Percentiles rank a stretch among this genome's conserved stretches.
phyloP scores from a whole-genome alignment of 2,113 vertebrate genomes.

The Ailurus styani region DNA sequence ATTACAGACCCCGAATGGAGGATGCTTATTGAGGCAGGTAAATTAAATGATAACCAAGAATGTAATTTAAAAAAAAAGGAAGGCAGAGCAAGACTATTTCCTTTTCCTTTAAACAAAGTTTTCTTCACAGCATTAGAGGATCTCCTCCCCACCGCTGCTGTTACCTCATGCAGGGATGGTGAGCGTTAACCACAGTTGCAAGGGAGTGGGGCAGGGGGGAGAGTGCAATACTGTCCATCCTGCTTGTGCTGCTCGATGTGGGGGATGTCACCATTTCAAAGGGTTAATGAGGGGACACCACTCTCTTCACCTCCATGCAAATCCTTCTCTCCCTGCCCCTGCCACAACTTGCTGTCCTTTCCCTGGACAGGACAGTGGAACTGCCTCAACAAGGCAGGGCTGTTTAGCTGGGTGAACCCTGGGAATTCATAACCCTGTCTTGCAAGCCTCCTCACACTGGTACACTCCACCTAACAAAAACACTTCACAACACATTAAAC shows the following conservation, averaged over 20 bases:
- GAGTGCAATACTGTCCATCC: neutral
- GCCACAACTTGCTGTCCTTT: neutral
- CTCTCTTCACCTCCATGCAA: neutral
- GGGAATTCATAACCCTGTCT: neutral
- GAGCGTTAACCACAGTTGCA: neutral
- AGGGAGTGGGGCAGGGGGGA: neutral
- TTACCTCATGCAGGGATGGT: neutral
- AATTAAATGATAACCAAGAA: slow-evolving; percentile 29
- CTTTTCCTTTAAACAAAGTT: neutral
- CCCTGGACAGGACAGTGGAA: neutral
- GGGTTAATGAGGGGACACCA: neutral
- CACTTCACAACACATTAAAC: slow-evolving; percentile 18
- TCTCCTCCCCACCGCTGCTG: neutral
- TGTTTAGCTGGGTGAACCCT: neutral
- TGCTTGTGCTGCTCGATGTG: neutral
- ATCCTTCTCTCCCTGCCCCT: neutral
- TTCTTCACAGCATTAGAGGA: neutral
- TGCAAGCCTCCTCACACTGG: neutral
- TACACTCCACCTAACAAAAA: neutral
- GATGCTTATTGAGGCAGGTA: neutral
- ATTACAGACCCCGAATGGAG: neutral
- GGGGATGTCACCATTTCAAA: neutral
- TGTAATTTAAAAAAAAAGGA: neutral
- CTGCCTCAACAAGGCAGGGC: neutral
- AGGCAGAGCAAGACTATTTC: slow-evolving; percentile 3